A percentile compares a stretch with the other conserved stretches of the same genome.
Conservation (phyloP, 37 sponge, comb jelly and placozoan species). For the Crambe crambe region DNA sequence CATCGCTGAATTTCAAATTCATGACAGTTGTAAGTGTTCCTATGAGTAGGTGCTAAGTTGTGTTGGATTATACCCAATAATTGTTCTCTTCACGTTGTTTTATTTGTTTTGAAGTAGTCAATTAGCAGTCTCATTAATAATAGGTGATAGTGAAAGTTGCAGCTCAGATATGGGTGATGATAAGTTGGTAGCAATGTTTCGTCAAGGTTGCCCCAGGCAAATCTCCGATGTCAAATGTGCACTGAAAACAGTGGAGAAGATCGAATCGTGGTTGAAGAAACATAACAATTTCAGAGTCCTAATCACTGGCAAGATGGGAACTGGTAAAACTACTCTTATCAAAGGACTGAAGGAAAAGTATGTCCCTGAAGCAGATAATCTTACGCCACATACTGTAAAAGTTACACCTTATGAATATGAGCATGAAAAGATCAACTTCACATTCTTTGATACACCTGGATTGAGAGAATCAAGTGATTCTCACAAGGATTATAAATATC, state of each 20-base stretch:
- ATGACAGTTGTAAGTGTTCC: no score
- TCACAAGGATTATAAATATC: background rate
- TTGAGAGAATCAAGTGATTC: background rate
- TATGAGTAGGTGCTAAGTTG: no score
- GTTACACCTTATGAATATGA: background rate
- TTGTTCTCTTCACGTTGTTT: no score
- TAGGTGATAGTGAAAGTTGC: no score
- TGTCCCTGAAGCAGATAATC: background rate
- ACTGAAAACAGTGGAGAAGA: background rate
- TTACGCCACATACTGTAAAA: background rate
- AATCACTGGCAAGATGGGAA: constrained; percentile 1
- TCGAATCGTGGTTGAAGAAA: background rate
- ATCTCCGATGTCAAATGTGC: background rate
- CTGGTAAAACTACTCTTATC: constrained; percentile 12
- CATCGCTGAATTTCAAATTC: no score
- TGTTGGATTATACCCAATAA: no score
- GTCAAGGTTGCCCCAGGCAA: background rate
- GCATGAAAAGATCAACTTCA: background rate
- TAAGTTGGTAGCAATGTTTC: background rate
- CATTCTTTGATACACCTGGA: constrained; percentile 16
- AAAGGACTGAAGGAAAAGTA: constrained; percentile 7
- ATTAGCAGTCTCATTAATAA: no score
- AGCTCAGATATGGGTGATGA: background rate
- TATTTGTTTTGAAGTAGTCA: no score
- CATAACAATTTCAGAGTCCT: constrained; percentile 7